Conservation (phyloP, 1,140 invertebrate genomes). For the Ericerus pela region DNA sequence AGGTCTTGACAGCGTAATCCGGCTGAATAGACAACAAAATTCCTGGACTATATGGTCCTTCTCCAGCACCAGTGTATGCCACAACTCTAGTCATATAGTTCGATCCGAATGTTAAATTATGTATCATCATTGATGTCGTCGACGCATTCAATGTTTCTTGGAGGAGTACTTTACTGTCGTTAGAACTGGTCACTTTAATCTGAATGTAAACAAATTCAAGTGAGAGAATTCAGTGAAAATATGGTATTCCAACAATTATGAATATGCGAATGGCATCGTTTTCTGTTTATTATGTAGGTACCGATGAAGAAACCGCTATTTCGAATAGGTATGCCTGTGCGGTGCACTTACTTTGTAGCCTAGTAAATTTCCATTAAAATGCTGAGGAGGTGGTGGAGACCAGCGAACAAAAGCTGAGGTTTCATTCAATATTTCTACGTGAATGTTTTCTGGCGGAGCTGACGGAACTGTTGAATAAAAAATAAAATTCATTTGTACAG, state of each 20-base stretch:
- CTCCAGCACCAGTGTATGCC: constrained; percentile 49
- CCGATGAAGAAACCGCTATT: no score
- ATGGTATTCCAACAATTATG: no score
- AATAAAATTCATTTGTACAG: constrained; percentile 20
- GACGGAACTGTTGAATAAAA: constrained; percentile 43
- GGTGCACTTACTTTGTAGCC: constrained; percentile 56
- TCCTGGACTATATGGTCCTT: constrained; percentile 48
- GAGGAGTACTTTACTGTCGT: constrained; percentile 39
- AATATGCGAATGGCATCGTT: no score
- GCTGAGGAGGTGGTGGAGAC: constrained; percentile 60
- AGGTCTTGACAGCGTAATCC: constrained; percentile 1
- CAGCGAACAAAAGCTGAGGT: constrained; percentile 63
- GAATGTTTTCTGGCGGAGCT: constrained; percentile 63
- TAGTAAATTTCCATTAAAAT: constrained; percentile 64
- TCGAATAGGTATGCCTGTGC: no score
- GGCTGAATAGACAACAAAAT: constrained; percentile 43
- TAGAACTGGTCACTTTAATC: constrained; percentile 34
- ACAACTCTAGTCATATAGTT: constrained; percentile 56
- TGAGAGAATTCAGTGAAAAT: no score
- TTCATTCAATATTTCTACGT: constrained; percentile 64
- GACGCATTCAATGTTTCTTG: constrained; percentile 56
- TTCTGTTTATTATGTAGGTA: no score
- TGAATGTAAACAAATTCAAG: constrained; percentile 40
- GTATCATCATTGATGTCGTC: constrained; percentile 52
- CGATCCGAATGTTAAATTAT: constrained; percentile 50